phyloP scores from a whole-genome alignment of 2,113 vertebrate genomes.

The Sinocyclocheilus anophthalmus region DNA sequence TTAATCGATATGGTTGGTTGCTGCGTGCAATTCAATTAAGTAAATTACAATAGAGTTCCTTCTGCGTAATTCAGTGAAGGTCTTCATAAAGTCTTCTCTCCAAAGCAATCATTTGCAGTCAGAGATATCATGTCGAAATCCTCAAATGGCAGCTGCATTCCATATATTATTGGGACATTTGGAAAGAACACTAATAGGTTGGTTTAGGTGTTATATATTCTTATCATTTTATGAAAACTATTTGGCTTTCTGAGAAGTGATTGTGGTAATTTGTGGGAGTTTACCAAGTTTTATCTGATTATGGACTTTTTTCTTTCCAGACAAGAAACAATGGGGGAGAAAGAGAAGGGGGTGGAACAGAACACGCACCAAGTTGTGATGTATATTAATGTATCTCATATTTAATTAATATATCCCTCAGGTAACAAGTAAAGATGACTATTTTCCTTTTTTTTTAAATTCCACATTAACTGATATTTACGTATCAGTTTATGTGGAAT shows the following conservation, averaged over 20 bases:
- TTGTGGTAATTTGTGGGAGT: constrained; percentile 13
- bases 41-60: constrained; percentile 53
- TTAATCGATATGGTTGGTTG: constrained; percentile 50
- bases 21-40: constrained; percentile 47
- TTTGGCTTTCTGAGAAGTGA: constrained; percentile 13
- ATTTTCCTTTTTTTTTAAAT: background rate
- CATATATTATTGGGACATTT: background rate
- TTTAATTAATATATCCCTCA: background rate
- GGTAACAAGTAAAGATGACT: background rate
- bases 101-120: constrained; percentile 33
- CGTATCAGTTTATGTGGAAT: background rate
- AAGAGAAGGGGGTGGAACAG: background rate
- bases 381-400: background rate
- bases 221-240: background rate
- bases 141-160: background rate
- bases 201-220: background rate
- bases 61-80: constrained; percentile 28
- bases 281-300: constrained; percentile 2
- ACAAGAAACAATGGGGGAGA: background rate
- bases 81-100: constrained; percentile 20
- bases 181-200: background rate
- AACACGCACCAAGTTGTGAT: background rate
- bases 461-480: background rate
- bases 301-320: background rate
- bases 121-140: constrained; percentile 1